Evolutionary conservation across 1,140 invertebrate species (phyloP).

Genomic region (Drosophila burlai): DNA sequence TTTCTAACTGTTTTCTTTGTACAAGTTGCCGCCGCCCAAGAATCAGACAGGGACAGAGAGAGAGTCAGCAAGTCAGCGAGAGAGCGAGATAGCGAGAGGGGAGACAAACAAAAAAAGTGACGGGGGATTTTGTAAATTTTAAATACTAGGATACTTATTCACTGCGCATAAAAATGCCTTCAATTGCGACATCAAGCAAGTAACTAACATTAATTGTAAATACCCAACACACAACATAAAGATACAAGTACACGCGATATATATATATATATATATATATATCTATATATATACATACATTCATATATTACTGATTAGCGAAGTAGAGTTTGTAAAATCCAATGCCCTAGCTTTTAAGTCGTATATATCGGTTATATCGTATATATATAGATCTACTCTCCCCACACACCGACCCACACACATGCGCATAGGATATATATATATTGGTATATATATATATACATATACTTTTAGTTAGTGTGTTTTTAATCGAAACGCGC

Average conservation of each 20-base stretch:
- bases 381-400: slow-evolving; percentile 37
- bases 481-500: slow-evolving; percentile 59
- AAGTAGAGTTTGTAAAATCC: slow-evolving; percentile 50
- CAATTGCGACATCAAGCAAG: slow-evolving; percentile 64
- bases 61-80: slow-evolving; percentile 13
- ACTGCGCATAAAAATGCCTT: slow-evolving; percentile 80
- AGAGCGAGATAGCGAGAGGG: slow-evolving; percentile 10
- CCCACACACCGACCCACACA: slow-evolving; percentile 16
- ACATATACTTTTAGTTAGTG: slow-evolving; percentile 53
- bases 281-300: slow-evolving; percentile 16
- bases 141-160: slow-evolving; percentile 48
- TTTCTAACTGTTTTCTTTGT: slow-evolving; percentile 47
- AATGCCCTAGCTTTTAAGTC: slow-evolving; percentile 43
- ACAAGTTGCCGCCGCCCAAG: slow-evolving; percentile 61
- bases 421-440: slow-evolving; percentile 24
- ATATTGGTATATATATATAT: slow-evolving; percentile 33
- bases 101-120: not conserved
- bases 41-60: slow-evolving; percentile 31
- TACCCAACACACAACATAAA: slow-evolving; percentile 46
- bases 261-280: slow-evolving; percentile 32
- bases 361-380: slow-evolving; percentile 42
- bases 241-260: slow-evolving; percentile 16
- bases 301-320: slow-evolving; percentile 32
- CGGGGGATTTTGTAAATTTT: slow-evolving; percentile 50
- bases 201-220: slow-evolving; percentile 72